phyloP scores from a whole-genome alignment of 2,113 vertebrate genomes.

The Regulus satrapa region DNA sequence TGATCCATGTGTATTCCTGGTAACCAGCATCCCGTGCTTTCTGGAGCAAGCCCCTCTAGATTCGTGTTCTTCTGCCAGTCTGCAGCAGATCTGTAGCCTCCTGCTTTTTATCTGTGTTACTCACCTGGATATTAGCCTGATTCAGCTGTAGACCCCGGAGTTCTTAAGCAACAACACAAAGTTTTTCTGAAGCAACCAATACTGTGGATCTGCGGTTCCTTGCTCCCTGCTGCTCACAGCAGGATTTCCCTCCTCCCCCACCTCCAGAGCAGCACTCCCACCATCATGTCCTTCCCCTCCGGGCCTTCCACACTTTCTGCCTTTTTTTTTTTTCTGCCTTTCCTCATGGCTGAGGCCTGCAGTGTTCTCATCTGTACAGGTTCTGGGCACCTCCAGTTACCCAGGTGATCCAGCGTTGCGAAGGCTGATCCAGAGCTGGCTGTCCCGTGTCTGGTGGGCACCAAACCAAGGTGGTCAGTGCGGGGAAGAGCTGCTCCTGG shows the following conservation, averaged over 20 bases:
- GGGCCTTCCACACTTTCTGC: neutral
- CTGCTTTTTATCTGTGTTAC: neutral
- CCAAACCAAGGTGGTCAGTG: neutral
- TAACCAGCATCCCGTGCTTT: neutral
- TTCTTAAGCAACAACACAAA: neutral
- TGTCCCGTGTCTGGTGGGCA: accelerated
- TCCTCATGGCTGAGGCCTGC: neutral
- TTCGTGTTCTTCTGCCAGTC: neutral
- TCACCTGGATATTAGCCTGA: neutral
- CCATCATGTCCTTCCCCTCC: accelerated
- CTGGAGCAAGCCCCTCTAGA: neutral
- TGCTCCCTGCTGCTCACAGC: neutral
- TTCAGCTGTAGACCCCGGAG: neutral
- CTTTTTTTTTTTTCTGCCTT: neutral
- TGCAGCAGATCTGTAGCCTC: neutral
- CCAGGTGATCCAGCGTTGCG: accelerated
- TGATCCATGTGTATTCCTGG: neutral
- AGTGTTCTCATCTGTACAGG: neutral
- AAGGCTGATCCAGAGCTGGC: neutral
- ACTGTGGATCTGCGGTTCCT: accelerated
- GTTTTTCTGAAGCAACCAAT: neutral
- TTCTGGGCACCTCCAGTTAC: neutral
- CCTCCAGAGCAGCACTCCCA: neutral
- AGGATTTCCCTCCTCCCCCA: neutral
- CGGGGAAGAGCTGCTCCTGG: neutral